A percentile compares a stretch with the other conserved stretches of the same genome.
These are phyloP conservation scores for Apaloderma vittatum DNA, from an alignment of 2,113 vertebrate genomes.

Conservation along the genomic window DNA sequence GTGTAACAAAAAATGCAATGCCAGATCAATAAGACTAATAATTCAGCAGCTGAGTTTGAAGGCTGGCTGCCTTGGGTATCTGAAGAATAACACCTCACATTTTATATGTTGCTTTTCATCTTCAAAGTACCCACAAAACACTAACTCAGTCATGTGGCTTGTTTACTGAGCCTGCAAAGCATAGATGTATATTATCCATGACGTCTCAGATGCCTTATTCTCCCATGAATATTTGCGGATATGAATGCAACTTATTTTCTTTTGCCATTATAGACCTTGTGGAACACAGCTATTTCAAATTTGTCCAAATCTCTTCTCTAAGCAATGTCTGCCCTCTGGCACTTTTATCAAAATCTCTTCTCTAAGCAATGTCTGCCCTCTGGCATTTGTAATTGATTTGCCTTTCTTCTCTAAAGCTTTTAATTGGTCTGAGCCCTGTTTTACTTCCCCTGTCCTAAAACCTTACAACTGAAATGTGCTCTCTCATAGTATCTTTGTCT, in stretches of 20 bases:
- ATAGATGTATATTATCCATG: not conserved
- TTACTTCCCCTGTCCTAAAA: not conserved
- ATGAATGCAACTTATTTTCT: not conserved
- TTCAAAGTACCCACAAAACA: not conserved
- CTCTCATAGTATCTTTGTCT: not conserved
- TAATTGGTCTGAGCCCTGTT: conserved; percentile 6
- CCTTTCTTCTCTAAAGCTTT: conserved; percentile 31
- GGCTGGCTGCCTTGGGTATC: not conserved
- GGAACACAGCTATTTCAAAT: not conserved
- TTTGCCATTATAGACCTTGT: not conserved
- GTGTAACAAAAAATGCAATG: conserved; percentile 21
- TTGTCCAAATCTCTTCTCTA: conserved; percentile 25
- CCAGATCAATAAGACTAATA: conserved; percentile 59
- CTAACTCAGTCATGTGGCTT: not conserved
- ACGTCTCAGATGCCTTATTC: not conserved
- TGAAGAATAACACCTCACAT: conserved; percentile 34
- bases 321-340: conserved; percentile 1
- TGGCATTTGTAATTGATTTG: conserved; percentile 57
- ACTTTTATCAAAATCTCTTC: not conserved
- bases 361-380: not conserved
- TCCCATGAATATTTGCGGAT: not conserved
- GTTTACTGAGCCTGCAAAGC: not conserved
- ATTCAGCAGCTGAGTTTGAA: conserved; percentile 58
- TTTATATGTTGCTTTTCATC: not conserved
- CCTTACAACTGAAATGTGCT: not conserved